Evolutionary conservation across 2,113 vertebrate genomes (phyloP).

Genomic region (Gulo gulo): DNA sequence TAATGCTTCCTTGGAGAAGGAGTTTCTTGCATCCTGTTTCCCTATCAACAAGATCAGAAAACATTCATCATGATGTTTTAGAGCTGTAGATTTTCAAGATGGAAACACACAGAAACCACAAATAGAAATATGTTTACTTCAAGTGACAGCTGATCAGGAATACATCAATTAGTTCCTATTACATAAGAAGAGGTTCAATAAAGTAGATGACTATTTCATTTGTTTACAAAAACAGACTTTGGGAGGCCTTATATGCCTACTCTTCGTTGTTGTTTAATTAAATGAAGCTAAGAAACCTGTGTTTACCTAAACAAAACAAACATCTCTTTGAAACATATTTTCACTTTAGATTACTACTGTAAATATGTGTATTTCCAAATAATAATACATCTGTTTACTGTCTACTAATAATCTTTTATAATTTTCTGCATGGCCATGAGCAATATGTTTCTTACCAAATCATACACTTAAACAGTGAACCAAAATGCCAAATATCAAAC

Average conservation of each 20-base stretch:
- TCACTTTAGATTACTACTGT: conserved; percentile 41
- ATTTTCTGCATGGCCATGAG: conserved; percentile 33
- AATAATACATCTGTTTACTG: conserved; percentile 45
- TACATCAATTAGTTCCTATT: neutral
- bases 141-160: neutral
- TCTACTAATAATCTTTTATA: conserved; percentile 24
- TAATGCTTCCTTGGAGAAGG: neutral
- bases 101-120: neutral
- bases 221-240: neutral
- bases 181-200: neutral
- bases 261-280: conserved; percentile 46
- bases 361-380: conserved; percentile 55
- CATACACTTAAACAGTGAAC: conserved; percentile 20
- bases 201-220: neutral
- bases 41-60: neutral
- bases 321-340: conserved; percentile 43
- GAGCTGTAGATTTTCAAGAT: neutral
- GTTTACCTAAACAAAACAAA: conserved; percentile 50
- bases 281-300: conserved; percentile 20
- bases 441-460: conserved; percentile 49
- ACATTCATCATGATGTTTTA: neutral
- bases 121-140: neutral
- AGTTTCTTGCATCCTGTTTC: neutral
- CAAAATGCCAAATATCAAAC: conserved; percentile 38
- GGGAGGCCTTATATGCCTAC: neutral